A percentile compares a stretch with the other conserved stretches of the same genome.
These are phyloP conservation scores for Brachyptera putata DNA, from an alignment of 2,888 invertebrate species.

Conservation along the genomic window DNA sequence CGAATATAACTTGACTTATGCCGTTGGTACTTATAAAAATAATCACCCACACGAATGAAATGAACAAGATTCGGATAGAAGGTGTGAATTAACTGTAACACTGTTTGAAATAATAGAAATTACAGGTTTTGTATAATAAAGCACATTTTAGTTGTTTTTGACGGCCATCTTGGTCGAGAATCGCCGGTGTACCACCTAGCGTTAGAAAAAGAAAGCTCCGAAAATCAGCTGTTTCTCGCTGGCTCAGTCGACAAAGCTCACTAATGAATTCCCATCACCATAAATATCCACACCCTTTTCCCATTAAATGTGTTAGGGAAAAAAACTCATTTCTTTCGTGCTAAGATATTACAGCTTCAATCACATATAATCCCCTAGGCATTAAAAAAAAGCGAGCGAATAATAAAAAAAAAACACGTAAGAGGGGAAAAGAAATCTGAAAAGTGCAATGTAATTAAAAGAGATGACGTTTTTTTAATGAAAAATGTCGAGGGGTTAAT, in stretches of 20 bases:
- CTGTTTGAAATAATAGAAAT: background rate
- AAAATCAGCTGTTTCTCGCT: background rate
- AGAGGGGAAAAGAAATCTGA: slow-evolving; percentile 21
- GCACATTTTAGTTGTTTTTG: background rate
- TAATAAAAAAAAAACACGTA: slow-evolving; percentile 16
- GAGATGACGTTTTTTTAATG: slow-evolving; percentile 20
- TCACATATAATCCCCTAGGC: slow-evolving; percentile 25
- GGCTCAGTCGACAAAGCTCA: background rate
- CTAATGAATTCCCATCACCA: slow-evolving; percentile 6
- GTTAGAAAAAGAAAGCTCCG: background rate
- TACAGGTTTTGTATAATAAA: background rate
- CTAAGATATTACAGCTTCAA: slow-evolving; percentile 26
- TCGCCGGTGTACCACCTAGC: background rate
- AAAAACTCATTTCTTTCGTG: slow-evolving; percentile 27
- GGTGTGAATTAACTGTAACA: background rate
- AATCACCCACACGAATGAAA: background rate
- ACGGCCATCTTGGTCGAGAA: background rate
- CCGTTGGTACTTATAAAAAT: background rate
- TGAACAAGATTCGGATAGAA: background rate
- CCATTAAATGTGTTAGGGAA: slow-evolving; percentile 20
- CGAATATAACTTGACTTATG: background rate
- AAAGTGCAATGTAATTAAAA: slow-evolving; percentile 27
- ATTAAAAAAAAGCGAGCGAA: slow-evolving; percentile 1
- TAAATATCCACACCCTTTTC: slow-evolving; percentile 15
- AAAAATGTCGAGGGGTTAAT: slow-evolving; percentile 11